Percentiles rank a stretch among this genome's conserved stretches.
Conservation (phyloP, 1,140 invertebrate genomes). For the Rhagoletis pomonella region DNA sequence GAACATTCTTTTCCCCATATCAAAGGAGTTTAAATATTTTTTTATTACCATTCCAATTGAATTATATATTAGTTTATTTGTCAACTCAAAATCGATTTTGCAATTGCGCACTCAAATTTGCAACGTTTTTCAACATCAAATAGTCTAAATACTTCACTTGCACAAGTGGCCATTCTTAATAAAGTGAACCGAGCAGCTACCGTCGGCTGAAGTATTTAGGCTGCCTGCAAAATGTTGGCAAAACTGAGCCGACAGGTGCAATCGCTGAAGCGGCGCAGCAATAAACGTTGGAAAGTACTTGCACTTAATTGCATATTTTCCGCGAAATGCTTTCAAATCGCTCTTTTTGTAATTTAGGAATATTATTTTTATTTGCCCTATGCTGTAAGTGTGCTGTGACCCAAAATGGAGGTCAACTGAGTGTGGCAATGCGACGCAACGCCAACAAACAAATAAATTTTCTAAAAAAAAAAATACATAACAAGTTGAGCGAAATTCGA, state of each 20-base stretch:
- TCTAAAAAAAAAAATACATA: too few species aligned
- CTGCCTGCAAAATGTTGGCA: too few species aligned
- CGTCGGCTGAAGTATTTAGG: too few species aligned
- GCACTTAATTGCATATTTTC: neutral
- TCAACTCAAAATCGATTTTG: neutral
- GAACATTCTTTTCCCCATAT: too few species aligned
- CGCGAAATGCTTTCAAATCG: neutral
- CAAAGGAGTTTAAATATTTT: too few species aligned
- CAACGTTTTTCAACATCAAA: neutral
- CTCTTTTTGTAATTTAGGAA: neutral
- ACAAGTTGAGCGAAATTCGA: too few species aligned
- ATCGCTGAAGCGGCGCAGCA: neutral
- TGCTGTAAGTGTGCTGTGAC: too few species aligned
- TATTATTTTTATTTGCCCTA: too few species aligned
- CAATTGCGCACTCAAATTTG: slow-evolving; percentile 4
- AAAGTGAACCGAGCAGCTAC: neutral
- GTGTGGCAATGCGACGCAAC: too few species aligned
- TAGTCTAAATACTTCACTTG: slow-evolving; percentile 16
- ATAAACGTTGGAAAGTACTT: neutral
- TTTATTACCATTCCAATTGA: neutral
- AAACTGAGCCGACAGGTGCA: neutral
- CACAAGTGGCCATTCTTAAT: slow-evolving; percentile 22
- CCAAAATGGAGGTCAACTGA: too few species aligned
- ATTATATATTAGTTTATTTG: slow-evolving; percentile 16
- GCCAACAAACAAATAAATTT: too few species aligned